These are phyloP conservation scores for Nycticorax nycticorax DNA, from an alignment of 2,113 vertebrate species.

Conservation along the genomic window DNA sequence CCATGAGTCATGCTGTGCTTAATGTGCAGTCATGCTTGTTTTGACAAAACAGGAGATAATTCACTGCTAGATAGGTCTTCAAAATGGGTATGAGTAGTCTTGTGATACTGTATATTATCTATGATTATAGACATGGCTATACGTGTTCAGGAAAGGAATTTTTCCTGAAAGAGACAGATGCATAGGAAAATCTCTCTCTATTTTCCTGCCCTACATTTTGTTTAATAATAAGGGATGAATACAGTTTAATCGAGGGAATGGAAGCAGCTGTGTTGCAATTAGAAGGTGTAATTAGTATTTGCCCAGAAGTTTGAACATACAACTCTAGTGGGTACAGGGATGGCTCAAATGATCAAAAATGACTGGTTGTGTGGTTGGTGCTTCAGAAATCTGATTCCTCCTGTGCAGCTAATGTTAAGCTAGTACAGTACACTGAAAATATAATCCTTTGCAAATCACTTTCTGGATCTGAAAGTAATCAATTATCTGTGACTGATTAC, in stretches of 20 bases:
- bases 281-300: conserved; percentile 27
- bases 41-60: conserved; percentile 41
- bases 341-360: conserved; percentile 26
- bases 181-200: background rate
- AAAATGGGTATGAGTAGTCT: background rate
- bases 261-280: conserved; percentile 47
- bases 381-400: conserved; percentile 10
- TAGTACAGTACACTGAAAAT: conserved; percentile 17
- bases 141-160: conserved; percentile 17
- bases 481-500: conserved; percentile 59
- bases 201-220: conserved; percentile 23
- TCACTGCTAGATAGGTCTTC: conserved; percentile 6
- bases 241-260: conserved; percentile 31
- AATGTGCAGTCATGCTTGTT: background rate
- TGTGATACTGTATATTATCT: background rate
- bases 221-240: conserved; percentile 35
- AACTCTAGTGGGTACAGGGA: background rate
- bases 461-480: conserved; percentile 51
- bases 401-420: conserved; percentile 1
- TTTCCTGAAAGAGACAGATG: conserved; percentile 28
- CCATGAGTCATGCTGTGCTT: conserved; percentile 20
- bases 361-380: background rate
- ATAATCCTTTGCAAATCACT: conserved; percentile 40
- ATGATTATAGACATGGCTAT: background rate
- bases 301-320: background rate